Evolutionary conservation across 2,113 vertebrate genomes (phyloP), one percentile per base, ranked within the genome.

Genomic region (Pteronura brasiliensis): DNA sequence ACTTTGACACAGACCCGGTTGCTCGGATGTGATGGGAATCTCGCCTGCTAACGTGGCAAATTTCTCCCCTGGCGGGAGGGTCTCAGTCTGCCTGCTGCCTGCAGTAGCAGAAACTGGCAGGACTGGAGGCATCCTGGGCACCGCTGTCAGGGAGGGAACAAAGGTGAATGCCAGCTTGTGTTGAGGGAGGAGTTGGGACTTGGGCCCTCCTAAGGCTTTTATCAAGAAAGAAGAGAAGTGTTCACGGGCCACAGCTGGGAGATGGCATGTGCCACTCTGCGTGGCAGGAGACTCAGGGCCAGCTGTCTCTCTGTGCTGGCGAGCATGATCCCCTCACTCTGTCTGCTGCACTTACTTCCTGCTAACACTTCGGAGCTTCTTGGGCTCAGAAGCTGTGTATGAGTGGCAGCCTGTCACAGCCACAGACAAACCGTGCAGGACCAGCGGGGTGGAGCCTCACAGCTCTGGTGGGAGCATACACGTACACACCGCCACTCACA

Each of bases 141-240:
- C 88, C 92, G 93, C 88, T 76, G 96, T 90, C 29, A 97, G 97
- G 8, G 95, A 86, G 63, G 72, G 47, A 96, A 96, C 82, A 90
- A 72, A 93, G 80, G 92, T 34, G 42, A 90, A 23, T 17, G 44
- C 0, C 21, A 34, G 77, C 47, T 85, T 52, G 89, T 77, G 49
- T 83, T 20, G 34, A 71, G 92, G 42, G 65, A 80, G 82, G 57
- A 88, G 85, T 87, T 87, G 47, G 42, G 49, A 52, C 83, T 96
- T 27, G 6, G 71, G 86, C 63, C 3, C 61, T 88, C 47, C 49
- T 81, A 87, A 82, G 29, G 87, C 44, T 90, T 95, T 61, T 69
- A 93, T 10, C n/a, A 12, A 94, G 82, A 88, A 72, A 81, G 88
- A 93, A 97, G 72, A 76, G 47, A 97, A 80, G 83, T 61, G 0